A percentile compares a stretch with the other conserved stretches of the same genome.
Conservation (phyloP, 2,113 vertebrate genomes). For the Colaptes auratus region DNA sequence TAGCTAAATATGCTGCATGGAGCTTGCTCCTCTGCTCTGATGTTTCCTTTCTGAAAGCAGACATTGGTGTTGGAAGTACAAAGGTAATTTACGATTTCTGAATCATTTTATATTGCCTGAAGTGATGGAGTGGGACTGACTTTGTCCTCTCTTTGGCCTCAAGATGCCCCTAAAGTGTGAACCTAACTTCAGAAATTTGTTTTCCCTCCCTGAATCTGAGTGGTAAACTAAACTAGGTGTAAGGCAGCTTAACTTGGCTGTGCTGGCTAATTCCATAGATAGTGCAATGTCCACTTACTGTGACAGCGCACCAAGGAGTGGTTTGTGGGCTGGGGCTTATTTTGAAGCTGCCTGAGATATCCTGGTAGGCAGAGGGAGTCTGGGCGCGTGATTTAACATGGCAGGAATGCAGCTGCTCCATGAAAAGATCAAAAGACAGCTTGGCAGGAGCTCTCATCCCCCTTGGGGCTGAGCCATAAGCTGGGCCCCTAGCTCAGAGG, state of each 20-base stretch:
- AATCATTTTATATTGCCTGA: neutral
- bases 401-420: constrained; percentile 30
- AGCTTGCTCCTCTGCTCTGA: neutral
- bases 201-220: neutral
- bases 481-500: neutral
- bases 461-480: neutral
- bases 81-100: neutral
- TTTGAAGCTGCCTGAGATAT: neutral
- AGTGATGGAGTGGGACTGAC: neutral
- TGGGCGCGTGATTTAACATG: neutral
- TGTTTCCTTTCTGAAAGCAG: neutral
- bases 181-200: neutral
- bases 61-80: neutral
- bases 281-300: neutral
- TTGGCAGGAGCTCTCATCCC: neutral
- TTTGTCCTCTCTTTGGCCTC: neutral
- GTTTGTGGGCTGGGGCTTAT: neutral
- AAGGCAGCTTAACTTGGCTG: neutral
- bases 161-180: neutral
- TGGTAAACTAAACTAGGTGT: neutral
- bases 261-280: neutral
- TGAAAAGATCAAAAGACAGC: constrained; percentile 34
- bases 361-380: neutral
- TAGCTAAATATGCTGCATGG: neutral
- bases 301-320: neutral